Percentiles rank a stretch among this genome's conserved stretches.
These are phyloP conservation scores for Epirrita christyi DNA, from an alignment of 2,888 invertebrate species.

Conservation along the genomic window DNA sequence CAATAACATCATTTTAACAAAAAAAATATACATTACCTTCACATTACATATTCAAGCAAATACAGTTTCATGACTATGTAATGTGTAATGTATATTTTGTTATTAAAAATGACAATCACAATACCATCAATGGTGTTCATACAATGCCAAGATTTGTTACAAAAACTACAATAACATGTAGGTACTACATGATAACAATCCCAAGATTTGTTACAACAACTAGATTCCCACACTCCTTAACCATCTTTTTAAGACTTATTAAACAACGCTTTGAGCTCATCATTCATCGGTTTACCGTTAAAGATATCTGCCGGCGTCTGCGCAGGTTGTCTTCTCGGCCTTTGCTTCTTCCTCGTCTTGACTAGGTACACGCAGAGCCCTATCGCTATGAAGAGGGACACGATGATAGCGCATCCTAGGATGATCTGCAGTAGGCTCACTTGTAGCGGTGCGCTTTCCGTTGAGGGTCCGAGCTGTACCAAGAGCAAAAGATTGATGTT, in stretches of 20 bases:
- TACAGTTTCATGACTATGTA: too few relatives aligned
- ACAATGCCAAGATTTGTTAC: not conserved
- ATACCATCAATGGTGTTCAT: not conserved
- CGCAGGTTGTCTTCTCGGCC: constrained; percentile 55
- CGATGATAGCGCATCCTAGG: constrained; percentile 62
- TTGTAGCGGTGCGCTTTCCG: constrained; percentile 42
- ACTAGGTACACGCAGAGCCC: constrained; percentile 68
- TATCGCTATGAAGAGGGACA: constrained; percentile 60
- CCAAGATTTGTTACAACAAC: not conserved
- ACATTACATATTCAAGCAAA: too few relatives aligned
- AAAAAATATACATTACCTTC: too few relatives aligned
- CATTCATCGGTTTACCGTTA: constrained; percentile 57
- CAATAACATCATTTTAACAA: too few relatives aligned
- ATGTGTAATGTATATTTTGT: too few relatives aligned
- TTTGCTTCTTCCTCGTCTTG: constrained; percentile 60
- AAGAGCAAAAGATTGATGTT: constrained; percentile 1
- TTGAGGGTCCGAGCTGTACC: constrained; percentile 68
- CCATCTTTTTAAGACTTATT: constrained; percentile 59
- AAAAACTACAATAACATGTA: not conserved
- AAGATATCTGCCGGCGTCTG: constrained; percentile 64
- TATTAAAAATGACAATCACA: not conserved
- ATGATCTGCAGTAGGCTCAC: constrained; percentile 61
- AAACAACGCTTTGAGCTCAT: constrained; percentile 63
- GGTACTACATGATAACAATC: too few relatives aligned
- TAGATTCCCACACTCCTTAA: not conserved